phyloP scores from a whole-genome alignment of 2,113 vertebrate genomes.

The Camelus dromedarius region DNA sequence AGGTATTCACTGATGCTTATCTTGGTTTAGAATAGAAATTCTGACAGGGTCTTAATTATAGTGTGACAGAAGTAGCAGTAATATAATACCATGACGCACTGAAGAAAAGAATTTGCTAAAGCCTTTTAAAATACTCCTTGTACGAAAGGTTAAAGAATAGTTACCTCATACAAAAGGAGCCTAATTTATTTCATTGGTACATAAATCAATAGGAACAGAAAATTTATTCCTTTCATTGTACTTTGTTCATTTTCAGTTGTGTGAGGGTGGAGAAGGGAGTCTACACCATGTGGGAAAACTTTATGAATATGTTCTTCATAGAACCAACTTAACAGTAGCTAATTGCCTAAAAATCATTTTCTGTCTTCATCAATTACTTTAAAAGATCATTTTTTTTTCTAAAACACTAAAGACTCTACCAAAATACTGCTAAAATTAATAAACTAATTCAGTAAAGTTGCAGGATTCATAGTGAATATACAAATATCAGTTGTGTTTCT shows the following conservation, averaged over 20 bases:
- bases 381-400: not conserved
- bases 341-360: not conserved
- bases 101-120: constrained; percentile 53
- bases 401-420: not conserved
- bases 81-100: constrained; percentile 49
- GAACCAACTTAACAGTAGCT: not conserved
- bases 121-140: not conserved
- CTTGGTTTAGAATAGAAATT: constrained; percentile 73
- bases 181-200: not conserved
- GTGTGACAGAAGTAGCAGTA: constrained; percentile 49
- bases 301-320: not conserved
- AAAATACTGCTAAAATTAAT: not conserved
- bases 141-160: constrained; percentile 57
- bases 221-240: not conserved
- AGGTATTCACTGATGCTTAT: constrained; percentile 74
- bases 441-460: not conserved
- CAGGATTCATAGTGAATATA: not conserved
- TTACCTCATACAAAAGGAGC: not conserved
- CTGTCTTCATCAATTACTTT: not conserved
- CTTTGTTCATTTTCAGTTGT: not conserved
- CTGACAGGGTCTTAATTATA: constrained; percentile 78
- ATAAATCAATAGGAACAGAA: not conserved
- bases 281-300: not conserved
- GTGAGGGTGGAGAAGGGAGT: not conserved
- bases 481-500: not conserved